Evolutionary conservation across 2,113 vertebrate genomes (phyloP).

Genomic region (Edolisoma coerulescens): DNA sequence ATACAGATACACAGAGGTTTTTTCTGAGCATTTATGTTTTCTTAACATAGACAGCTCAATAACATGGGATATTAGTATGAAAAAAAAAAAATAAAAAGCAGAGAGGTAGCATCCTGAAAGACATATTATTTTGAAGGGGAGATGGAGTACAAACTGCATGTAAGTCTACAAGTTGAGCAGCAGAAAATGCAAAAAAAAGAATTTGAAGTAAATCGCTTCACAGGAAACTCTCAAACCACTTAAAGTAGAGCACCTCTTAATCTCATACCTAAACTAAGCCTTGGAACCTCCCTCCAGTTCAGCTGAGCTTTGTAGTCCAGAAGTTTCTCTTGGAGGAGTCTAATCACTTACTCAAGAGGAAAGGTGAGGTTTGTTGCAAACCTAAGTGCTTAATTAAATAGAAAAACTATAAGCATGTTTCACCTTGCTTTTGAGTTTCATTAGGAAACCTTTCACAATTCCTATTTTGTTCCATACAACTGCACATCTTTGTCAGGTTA

Average conservation of each 20-base stretch:
- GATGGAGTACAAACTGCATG: not conserved
- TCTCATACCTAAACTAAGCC: not conserved
- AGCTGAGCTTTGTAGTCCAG: not conserved
- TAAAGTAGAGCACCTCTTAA: not conserved
- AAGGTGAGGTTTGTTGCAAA: not conserved
- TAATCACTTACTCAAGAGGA: not conserved
- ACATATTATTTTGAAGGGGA: not conserved
- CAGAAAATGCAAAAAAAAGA: not conserved
- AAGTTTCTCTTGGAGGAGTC: not conserved
- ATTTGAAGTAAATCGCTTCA: not conserved
- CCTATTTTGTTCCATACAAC: not conserved
- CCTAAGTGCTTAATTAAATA: slow-evolving; percentile 15
- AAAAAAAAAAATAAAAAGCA: not conserved
- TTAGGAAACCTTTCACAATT: slow-evolving; percentile 23
- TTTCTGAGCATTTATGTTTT: not conserved
- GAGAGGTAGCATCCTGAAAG: not conserved
- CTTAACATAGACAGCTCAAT: not conserved
- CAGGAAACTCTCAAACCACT: not conserved
- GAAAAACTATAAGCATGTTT: slow-evolving; percentile 11
- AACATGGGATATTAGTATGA: not conserved
- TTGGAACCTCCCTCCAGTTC: not conserved
- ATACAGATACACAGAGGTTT: not conserved
- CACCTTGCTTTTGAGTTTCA: slow-evolving; percentile 31
- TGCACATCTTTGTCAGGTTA: not conserved
- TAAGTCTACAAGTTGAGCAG: not conserved